These are phyloP conservation scores for Chironomus riparius DNA, from an alignment of 2,888 invertebrate species.

Conservation along the genomic window DNA sequence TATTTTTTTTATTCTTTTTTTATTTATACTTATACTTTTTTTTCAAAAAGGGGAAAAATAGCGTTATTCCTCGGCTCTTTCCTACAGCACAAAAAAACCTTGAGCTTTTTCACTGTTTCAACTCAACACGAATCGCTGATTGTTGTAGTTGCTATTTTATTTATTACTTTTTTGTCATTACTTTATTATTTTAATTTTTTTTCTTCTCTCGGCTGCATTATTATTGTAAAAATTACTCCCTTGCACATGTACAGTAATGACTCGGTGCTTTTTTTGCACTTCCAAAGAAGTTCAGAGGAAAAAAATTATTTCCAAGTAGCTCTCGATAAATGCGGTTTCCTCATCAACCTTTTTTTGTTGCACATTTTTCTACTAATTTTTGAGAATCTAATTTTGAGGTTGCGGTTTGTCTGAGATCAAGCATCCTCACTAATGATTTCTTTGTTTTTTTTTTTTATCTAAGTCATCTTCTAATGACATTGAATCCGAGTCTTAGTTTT, in stretches of 20 bases:
- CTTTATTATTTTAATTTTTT: conserved; percentile 21
- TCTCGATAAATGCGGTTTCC: not conserved
- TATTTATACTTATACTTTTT: not conserved
- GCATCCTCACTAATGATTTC: too few species aligned
- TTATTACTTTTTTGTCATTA: conserved; percentile 22
- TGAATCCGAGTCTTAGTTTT: too few species aligned
- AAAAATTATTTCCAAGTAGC: not conserved
- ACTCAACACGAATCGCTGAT: conserved; percentile 21
- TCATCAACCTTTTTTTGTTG: not conserved
- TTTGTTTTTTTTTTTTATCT: too few species aligned
- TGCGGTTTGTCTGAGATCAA: too few species aligned
- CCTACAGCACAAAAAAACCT: conserved; percentile 12
- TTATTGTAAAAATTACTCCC: conserved; percentile 1
- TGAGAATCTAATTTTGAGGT: too few species aligned
- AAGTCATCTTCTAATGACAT: too few species aligned
- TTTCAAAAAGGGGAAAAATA: conserved; percentile 11
- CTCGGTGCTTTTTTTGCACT: not conserved
- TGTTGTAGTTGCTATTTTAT: conserved; percentile 20
- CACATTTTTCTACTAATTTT: too few species aligned
- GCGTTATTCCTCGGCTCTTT: conserved; percentile 3
- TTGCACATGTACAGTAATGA: not conserved
- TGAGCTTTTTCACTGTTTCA: conserved; percentile 2
- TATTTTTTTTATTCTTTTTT: not conserved
- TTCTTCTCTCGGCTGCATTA: not conserved
- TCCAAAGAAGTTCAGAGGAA: too few species aligned